phyloP scores from a whole-genome alignment of 37 sponge, comb jelly and placozoan genomes.

The Diacarnus erythraeanus region DNA sequence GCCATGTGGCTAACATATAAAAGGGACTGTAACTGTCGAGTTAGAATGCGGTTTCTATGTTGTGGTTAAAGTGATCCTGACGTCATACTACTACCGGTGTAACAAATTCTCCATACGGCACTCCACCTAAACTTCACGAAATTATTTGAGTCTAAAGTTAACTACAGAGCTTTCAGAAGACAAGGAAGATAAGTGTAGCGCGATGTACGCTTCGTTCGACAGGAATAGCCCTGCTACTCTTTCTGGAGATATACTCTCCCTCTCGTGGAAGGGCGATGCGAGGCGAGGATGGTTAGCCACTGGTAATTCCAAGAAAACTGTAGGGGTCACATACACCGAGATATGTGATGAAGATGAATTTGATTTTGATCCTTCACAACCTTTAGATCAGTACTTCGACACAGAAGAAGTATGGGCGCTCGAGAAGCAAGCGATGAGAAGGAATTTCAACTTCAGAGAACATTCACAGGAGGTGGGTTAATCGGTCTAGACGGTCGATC shows the following conservation, averaged over 20 bases:
- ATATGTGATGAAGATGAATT: constrained; percentile 38
- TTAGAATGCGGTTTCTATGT: background rate
- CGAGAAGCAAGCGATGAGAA: constrained; percentile 64
- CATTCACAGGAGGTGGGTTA: constrained; percentile 75
- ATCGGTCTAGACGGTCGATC: background rate
- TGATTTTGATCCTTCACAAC: constrained; percentile 18
- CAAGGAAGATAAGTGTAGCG: background rate
- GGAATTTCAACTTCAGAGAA: constrained; percentile 91
- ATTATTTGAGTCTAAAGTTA: no score
- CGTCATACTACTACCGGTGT: background rate
- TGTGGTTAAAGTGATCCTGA: no score
- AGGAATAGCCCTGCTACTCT: constrained; percentile 45
- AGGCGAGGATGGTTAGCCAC: constrained; percentile 76
- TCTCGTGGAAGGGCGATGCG: constrained; percentile 81
- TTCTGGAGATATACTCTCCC: constrained; percentile 46
- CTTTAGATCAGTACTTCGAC: background rate
- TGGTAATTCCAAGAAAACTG: constrained; percentile 74
- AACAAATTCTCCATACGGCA: no score
- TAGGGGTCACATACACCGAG: constrained; percentile 83
- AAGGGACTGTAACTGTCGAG: background rate
- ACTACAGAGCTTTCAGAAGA: background rate
- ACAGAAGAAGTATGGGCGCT: constrained; percentile 19
- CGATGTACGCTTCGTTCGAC: constrained; percentile 73
- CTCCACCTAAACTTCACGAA: no score
- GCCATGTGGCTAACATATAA: background rate